phyloP scores from a whole-genome alignment of 2,113 vertebrate species.

The Oncorhynchus tshawytscha region DNA sequence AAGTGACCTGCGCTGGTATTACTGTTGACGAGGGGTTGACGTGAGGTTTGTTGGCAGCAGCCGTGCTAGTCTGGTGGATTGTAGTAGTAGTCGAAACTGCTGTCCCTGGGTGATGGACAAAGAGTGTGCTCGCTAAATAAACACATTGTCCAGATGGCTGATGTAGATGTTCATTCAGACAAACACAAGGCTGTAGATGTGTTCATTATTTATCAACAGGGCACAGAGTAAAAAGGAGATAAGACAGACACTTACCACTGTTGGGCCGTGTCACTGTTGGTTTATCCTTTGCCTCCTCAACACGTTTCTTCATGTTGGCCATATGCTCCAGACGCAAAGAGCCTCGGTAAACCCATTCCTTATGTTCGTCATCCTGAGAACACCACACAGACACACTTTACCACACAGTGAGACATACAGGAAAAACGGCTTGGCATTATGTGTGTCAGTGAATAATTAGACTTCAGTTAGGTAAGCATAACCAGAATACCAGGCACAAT shows the following conservation, averaged over 20 bases:
- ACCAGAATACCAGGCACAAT: no score
- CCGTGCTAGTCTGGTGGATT: not conserved
- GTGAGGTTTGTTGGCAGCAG: not conserved
- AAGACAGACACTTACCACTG: no score
- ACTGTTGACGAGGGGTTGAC: no score
- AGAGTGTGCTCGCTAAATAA: not conserved
- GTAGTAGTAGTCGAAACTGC: not conserved
- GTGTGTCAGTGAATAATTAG: not conserved
- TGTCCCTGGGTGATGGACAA: not conserved
- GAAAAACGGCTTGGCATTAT: not conserved
- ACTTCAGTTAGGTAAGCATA: no score
- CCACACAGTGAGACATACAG: constrained; percentile 1
- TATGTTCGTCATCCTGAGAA: constrained; percentile 77
- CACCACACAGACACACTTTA: not conserved
- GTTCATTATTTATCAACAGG: no score
- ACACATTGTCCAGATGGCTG: not conserved
- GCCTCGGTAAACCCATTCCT: constrained; percentile 89
- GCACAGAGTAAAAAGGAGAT: no score
- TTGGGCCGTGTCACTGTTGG: no score
- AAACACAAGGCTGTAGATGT: no score
- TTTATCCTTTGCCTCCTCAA: constrained; percentile 29
- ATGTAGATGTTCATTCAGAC: not conserved
- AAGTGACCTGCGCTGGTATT: no score
- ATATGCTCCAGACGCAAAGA: constrained; percentile 85
- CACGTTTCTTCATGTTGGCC: constrained; percentile 76